Evolutionary conservation across 2,797 vertebrate species (phyloP).

Genomic region (Clarias platycephalus): DNA sequence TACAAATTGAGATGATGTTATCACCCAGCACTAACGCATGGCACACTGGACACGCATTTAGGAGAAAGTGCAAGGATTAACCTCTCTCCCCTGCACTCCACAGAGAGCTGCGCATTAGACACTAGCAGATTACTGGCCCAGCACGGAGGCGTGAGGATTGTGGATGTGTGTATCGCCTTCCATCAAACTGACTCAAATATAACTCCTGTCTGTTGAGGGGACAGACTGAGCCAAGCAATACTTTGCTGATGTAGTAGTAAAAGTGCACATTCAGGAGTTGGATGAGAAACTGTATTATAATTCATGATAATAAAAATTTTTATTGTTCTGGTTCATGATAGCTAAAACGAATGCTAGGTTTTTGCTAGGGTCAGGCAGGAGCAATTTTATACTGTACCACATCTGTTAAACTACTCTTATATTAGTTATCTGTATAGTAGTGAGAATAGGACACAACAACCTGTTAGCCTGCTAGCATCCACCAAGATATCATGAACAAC

Average conservation of each 20-base stretch:
- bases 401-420: neutral
- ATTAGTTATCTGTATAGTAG: too few species aligned
- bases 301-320: neutral
- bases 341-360: neutral
- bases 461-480: neutral
- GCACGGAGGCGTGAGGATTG: neutral
- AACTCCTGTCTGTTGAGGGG: neutral
- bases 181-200: constrained; percentile 4
- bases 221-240: neutral
- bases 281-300: neutral
- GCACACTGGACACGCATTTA: neutral
- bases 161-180: neutral
- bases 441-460: neutral
- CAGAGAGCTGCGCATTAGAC: constrained; percentile 22
- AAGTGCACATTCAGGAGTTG: constrained; percentile 2
- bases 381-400: neutral
- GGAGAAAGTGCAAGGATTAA: constrained; percentile 43
- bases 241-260: neutral
- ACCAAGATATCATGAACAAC: neutral
- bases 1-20: neutral
- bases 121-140: constrained; percentile 26
- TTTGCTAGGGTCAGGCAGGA: neutral
- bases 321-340: neutral
- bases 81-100: constrained; percentile 31
- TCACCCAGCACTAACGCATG: neutral